phyloP scores from a whole-genome alignment of 2,888 invertebrate genomes.

The Notodonta ziczac region DNA sequence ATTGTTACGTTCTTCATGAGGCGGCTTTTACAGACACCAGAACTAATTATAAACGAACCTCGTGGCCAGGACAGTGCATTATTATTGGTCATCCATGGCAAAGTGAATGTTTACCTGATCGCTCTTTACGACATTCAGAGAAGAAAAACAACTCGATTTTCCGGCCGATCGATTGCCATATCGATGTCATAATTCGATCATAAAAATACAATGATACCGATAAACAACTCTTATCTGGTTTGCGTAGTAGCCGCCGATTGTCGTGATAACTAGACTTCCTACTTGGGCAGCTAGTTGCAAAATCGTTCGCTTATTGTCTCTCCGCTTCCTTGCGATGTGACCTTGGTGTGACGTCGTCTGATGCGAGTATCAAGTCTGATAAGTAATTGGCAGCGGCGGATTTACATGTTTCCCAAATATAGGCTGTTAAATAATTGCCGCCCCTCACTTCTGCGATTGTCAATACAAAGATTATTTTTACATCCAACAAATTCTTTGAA shows the following conservation, averaged over 20 bases:
- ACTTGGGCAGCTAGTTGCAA: conserved; percentile 57
- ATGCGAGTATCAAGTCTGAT: conserved; percentile 12
- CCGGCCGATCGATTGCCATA: neutral
- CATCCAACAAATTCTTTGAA: too few species aligned
- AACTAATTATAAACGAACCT: too few species aligned
- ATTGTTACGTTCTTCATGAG: too few species aligned
- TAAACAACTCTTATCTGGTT: conserved; percentile 23
- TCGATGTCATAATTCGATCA: conserved; percentile 15
- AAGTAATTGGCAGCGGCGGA: neutral
- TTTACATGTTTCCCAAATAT: too few species aligned
- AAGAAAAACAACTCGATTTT: conserved; percentile 2
- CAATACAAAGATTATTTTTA: too few species aligned
- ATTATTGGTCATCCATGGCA: too few species aligned
- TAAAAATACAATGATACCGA: conserved; percentile 14
- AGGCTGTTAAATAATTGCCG: too few species aligned
- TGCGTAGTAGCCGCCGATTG: conserved; percentile 35
- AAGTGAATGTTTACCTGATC: neutral
- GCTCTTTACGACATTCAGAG: neutral
- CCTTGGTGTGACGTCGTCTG: conserved; percentile 56
- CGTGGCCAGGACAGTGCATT: too few species aligned
- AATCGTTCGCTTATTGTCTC: conserved; percentile 60
- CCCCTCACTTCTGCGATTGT: too few species aligned
- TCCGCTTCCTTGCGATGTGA: conserved; percentile 57
- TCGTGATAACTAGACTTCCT: conserved; percentile 69
- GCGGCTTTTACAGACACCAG: too few species aligned